A percentile compares a stretch with the other conserved stretches of the same genome.
Evolutionary conservation across 2,888 invertebrate genomes (phyloP).

Genomic region (Xestia sexstrigata): DNA sequence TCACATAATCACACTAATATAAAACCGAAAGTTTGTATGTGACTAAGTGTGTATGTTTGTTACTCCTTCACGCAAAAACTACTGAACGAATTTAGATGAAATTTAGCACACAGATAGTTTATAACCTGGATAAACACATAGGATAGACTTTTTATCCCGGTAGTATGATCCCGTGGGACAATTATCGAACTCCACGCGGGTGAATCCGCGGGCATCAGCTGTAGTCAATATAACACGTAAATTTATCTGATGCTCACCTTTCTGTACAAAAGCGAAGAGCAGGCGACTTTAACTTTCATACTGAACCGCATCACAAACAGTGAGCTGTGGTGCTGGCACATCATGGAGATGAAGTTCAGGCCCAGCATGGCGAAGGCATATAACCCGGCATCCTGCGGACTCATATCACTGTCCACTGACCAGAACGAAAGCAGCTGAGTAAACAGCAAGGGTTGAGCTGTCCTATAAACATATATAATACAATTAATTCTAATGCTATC

Average conservation of each 20-base stretch:
- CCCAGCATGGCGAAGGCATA: conserved; percentile 89
- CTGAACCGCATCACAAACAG: conserved; percentile 92
- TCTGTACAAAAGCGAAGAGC: conserved; percentile 93
- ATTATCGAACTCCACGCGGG: too few species aligned
- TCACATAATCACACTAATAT: too few species aligned
- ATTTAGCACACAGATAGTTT: too few species aligned
- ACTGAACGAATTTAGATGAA: too few species aligned
- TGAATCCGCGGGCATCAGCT: too few species aligned
- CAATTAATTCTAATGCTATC: background rate
- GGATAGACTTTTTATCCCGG: too few species aligned
- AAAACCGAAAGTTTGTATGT: too few species aligned
- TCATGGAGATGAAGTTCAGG: conserved; percentile 86
- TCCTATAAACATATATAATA: conserved; percentile 75
- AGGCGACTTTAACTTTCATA: conserved; percentile 93
- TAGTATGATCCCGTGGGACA: too few species aligned
- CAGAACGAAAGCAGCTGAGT: conserved; percentile 89
- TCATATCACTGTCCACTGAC: conserved; percentile 81
- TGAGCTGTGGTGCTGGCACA: conserved; percentile 93
- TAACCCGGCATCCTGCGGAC: conserved; percentile 88
- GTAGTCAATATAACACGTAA: background rate
- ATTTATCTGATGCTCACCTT: conserved; percentile 89
- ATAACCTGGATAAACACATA: too few species aligned
- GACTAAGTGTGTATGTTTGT: too few species aligned
- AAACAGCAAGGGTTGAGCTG: conserved; percentile 89
- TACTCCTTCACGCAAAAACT: too few species aligned